Percentiles rank a stretch among this genome's conserved stretches.
phyloP scores from a whole-genome alignment of 2,888 invertebrate species.

The Ochropleura plecta region DNA sequence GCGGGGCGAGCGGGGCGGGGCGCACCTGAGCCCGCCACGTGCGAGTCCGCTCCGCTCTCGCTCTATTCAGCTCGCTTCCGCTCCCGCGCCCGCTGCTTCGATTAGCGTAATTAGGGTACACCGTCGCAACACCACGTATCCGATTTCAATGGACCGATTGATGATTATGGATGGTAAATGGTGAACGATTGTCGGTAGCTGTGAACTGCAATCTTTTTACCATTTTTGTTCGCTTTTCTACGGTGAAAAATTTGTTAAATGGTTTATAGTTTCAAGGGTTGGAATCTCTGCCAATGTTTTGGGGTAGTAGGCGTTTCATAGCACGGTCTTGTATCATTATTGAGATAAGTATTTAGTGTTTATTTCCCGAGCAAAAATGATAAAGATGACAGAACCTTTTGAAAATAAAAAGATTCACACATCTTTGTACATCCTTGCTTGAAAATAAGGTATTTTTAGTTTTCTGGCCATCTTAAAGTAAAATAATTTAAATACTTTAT shows the following conservation, averaged over 20 bases:
- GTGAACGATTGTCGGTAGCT: conserved; percentile 75
- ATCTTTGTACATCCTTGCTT: background rate
- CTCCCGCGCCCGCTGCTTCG: conserved; percentile 69
- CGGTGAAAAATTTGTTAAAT: conserved; percentile 59
- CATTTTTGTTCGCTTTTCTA: conserved; percentile 63
- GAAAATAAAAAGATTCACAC: background rate
- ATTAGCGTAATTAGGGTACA: conserved; percentile 80
- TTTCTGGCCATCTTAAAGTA: too few relatives aligned
- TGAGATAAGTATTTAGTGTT: background rate
- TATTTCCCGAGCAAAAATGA: background rate
- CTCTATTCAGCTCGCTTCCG: conserved; percentile 69
- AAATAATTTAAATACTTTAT: background rate
- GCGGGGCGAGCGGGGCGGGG: conserved; percentile 86
- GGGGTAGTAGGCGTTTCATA: background rate
- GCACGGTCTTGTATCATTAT: background rate
- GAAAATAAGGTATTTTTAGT: background rate
- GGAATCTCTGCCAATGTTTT: conserved; percentile 22
- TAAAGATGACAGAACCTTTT: background rate
- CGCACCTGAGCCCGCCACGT: conserved; percentile 87
- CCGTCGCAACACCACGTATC: conserved; percentile 78
- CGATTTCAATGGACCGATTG: conserved; percentile 84
- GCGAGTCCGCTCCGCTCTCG: conserved; percentile 75
- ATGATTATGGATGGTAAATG: conserved; percentile 79
- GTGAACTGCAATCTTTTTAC: conserved; percentile 70
- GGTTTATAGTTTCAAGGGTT: conserved; percentile 9